A percentile compares a stretch with the other conserved stretches of the same genome.
Conservation (phyloP, 2,113 vertebrate genomes). For the Dipodomys ordii region DNA sequence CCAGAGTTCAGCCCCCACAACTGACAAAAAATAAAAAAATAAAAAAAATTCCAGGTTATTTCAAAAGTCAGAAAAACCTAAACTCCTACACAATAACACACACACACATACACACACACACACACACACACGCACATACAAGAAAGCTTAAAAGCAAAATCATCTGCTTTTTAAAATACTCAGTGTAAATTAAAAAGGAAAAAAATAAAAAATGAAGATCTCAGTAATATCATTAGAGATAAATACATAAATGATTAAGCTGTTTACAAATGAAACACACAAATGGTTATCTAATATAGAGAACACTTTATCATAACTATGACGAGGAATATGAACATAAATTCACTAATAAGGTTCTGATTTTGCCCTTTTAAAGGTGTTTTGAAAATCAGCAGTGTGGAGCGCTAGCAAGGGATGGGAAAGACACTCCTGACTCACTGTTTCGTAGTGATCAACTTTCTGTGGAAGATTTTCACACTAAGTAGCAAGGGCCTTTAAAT, state of each 20-base stretch:
- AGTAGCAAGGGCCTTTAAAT: not conserved
- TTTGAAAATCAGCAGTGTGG: not conserved
- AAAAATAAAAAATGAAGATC: not conserved
- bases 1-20: too few species aligned
- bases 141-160: not conserved
- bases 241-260: not conserved
- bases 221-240: not conserved
- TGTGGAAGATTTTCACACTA: not conserved
- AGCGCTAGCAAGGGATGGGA: not conserved
- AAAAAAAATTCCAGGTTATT: too few species aligned
- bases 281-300: not conserved
- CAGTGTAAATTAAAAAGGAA: constrained; percentile 4
- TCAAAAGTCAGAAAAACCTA: too few species aligned
- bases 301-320: not conserved
- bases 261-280: not conserved
- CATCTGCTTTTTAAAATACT: not conserved
- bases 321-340: not conserved
- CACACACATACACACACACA: too few species aligned
- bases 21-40: too few species aligned
- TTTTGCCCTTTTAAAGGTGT: not conserved
- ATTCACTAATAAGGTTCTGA: not conserved
- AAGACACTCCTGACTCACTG: too few species aligned
- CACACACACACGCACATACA: too few species aligned
- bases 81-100: too few species aligned
- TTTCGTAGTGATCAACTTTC: not conserved